Conservation (phyloP, 2,888 invertebrate genomes). For the Chironomus riparius region DNA sequence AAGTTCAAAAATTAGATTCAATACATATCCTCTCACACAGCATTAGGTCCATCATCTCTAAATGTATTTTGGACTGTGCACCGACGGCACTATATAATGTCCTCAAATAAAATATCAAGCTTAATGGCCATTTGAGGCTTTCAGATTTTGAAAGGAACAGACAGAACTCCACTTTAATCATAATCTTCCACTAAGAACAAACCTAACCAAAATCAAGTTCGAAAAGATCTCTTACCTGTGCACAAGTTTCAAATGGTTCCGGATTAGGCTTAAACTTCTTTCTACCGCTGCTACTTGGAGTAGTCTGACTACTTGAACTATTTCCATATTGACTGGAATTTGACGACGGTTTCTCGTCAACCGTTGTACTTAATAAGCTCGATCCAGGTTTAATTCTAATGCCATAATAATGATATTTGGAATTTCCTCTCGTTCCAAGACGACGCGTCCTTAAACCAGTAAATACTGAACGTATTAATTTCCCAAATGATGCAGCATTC, state of each 20-base stretch:
- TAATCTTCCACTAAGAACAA: background rate
- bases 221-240: constrained; percentile 35
- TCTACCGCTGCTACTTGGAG: constrained; percentile 30
- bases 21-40: no score
- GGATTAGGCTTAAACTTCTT: constrained; percentile 39
- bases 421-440: constrained; percentile 93
- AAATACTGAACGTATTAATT: constrained; percentile 96
- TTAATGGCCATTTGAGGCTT: no score
- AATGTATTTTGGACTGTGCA: no score
- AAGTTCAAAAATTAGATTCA: no score
- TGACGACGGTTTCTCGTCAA: constrained; percentile 43
- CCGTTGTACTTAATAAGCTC: constrained; percentile 52
- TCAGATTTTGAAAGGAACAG: no score
- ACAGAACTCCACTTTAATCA: no score
- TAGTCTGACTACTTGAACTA: background rate
- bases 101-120: no score
- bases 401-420: constrained; percentile 99
- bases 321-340: constrained; percentile 30
- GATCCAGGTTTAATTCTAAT: constrained; percentile 90
- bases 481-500: constrained; percentile 98
- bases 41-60: no score
- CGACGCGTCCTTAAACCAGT: constrained; percentile 88
- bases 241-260: constrained; percentile 41
- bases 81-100: no score
- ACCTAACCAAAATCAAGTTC: background rate